These are phyloP conservation scores for Ceraclea dissimilis DNA, from an alignment of 2,888 invertebrate species.

Conservation along the genomic window DNA sequence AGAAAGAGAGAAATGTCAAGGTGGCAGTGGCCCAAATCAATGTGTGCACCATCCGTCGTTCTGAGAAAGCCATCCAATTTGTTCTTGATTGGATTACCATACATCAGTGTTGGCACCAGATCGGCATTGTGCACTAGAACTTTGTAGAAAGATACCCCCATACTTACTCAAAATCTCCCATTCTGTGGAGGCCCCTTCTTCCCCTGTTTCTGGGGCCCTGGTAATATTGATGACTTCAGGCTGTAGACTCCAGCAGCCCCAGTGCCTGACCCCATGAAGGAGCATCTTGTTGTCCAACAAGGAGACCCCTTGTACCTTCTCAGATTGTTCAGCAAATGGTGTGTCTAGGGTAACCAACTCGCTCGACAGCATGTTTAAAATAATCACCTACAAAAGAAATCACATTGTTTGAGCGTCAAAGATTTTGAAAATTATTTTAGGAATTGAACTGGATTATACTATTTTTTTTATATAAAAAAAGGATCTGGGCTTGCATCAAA, in stretches of 20 bases:
- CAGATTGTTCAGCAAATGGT: conserved; percentile 59
- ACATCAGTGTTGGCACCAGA: no score
- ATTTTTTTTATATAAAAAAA: no score
- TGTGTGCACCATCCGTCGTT: no score
- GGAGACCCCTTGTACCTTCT: conserved; percentile 43
- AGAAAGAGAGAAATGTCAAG: no score
- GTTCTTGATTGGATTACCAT: not conserved
- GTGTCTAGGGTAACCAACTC: conserved; percentile 84
- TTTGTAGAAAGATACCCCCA: no score
- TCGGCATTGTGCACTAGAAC: no score
- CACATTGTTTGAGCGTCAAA: no score
- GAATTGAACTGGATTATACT: no score
- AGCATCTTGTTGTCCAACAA: conserved; percentile 54
- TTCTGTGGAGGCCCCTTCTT: conserved; percentile 62
- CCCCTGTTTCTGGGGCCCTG: conserved; percentile 50
- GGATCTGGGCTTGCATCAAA: no score
- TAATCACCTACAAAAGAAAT: conserved; percentile 61
- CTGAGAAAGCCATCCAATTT: no score
- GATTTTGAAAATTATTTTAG: no score
- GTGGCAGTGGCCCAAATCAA: no score
- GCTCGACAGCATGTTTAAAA: conserved; percentile 89
- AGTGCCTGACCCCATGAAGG: conserved; percentile 67
- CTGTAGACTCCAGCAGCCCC: conserved; percentile 72
- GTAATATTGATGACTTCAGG: conserved; percentile 59
- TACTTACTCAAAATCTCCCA: conserved; percentile 69